Base-by-base conservation (phyloP, 2,113 vertebrate species). In the Apodemus speciosus region DNA sequence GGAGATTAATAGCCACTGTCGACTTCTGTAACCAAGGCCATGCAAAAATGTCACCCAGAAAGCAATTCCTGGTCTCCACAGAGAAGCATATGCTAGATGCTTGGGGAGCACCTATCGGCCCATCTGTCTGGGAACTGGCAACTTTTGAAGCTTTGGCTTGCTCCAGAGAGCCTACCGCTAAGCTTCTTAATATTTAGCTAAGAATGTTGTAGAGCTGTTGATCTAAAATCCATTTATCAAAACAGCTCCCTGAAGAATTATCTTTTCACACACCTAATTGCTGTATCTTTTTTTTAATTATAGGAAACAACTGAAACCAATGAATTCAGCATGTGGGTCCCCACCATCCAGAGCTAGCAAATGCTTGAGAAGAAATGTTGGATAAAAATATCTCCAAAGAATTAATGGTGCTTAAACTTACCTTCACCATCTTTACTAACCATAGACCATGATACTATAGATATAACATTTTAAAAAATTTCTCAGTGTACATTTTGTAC, bases 61-160 rank as follows among this genome's bases (percentile, higher is more conserved):
- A 95, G 75, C 58, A 88, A 93, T 89, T 92, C 93, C 27, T 73
- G 60, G 77, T 90, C 58, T 95, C 80, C 27, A 68, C 71, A 73
- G 80, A 92, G 93, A 93, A 96, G 53, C 93, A 96, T 94, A 96
- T 95, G 95, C 88, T 96, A 83, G 77, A 51, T 73, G 23, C 87
- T 93, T 89, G 91, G 95, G 84, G 49, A 94, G 71, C 87, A n/a
- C 43, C 85, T 91, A 75, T 87, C 38, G 89, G 51, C 25, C 87
- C 84, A 95, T 95, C 93, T 96, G 95, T 94, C 53, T 89, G 56
- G 73, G 86, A 95, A 96, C 68, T 94, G 85, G 23, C 66, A 90
- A 80, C 66, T 89, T 95, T 90, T 62, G 71, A 88, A 53, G 71
- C 30, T 25, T 91, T 87, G 97, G 43, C 79, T 95, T 69, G 16